Evolutionary conservation across 64 coral and sea anemone genomes (phyloP), one percentile per base, ranked within the genome.

Genomic region (Orbicella faveolata): DNA sequence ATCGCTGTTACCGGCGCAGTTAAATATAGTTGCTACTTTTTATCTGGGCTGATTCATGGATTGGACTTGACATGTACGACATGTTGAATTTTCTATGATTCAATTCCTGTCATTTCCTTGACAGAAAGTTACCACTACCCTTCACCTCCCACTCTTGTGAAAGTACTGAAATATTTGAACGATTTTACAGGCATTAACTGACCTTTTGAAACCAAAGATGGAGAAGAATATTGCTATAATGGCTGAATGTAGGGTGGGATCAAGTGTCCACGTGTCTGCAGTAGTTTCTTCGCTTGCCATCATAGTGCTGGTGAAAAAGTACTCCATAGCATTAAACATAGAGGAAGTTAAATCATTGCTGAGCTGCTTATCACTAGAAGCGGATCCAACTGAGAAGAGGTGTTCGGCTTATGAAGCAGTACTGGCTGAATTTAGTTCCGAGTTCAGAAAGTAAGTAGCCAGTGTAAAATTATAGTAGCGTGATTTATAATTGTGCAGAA

Each of bases 211-310:
- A 16, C 64, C 63, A 30, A 84, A 81, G 79, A 36, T 84, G 0
- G 0, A 48, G 0, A 37, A 36, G 70, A 84, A 84, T 21, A 70
- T 48, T 72, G 2, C 20, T n/a, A 21, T 25, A 5, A 17, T 84
- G 81, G 20, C 35, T 1, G 6, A 72, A 0, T 26, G 64, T 17
- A 70, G 14, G 23, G 36, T 52, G 18, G 39, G 36, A 15, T 84
- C 39, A 30, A 66, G 19, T 11, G 0, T 4, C 7, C 35, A 51
- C 1, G 64, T 34, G 19, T 84, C 81, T 0, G 81, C 64, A 26
- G 36, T 70, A 26, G 81, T 84, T 52, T 84, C 81, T 1, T 84
- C 81, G 9, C 37, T 84, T 0, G 81, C 81, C 35, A 84, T 84
- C 2, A 9, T 52, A 15, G 7, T 70, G 65, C 36, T 84, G 18